Percentiles rank a stretch among this genome's conserved stretches.
These are phyloP conservation scores for Anthopleura sola DNA, from an alignment of 64 coral and sea anemone species.

Conservation along the genomic window DNA sequence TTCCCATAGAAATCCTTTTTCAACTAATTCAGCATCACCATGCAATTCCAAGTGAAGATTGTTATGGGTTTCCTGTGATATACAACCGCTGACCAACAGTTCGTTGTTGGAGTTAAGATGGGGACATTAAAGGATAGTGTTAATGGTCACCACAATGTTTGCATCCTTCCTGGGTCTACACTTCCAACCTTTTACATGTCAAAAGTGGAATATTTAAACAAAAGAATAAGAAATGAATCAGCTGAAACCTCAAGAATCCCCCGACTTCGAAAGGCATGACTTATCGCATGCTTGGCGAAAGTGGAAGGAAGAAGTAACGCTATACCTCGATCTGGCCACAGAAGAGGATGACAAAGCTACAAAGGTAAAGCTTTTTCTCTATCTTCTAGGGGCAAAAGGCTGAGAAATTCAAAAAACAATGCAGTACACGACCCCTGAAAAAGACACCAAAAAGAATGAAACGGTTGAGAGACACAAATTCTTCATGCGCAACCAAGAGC, in stretches of 20 bases:
- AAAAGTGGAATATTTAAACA: too few relatives aligned
- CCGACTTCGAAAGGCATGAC: constrained; percentile 12
- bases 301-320: constrained; percentile 53
- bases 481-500: constrained; percentile 26
- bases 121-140: too few relatives aligned
- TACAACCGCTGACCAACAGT: too few relatives aligned
- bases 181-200: too few relatives aligned
- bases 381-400: constrained; percentile 21
- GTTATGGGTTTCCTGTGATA: too few relatives aligned
- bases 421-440: background rate
- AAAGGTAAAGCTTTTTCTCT: constrained; percentile 63
- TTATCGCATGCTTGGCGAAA: constrained; percentile 42
- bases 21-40: too few relatives aligned
- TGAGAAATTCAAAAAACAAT: constrained; percentile 13
- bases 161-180: too few relatives aligned
- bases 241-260: constrained; percentile 3
- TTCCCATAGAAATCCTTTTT: too few relatives aligned
- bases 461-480: constrained; percentile 36
- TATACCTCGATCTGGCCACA: constrained; percentile 54
- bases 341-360: constrained; percentile 14
- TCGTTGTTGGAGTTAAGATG: too few relatives aligned
- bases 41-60: too few relatives aligned
- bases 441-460: constrained; percentile 43
- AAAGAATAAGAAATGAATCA: background rate
- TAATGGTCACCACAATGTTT: too few relatives aligned